Conservation (phyloP, 2,797 vertebrate genomes). For the Rhodeus uyekii region DNA sequence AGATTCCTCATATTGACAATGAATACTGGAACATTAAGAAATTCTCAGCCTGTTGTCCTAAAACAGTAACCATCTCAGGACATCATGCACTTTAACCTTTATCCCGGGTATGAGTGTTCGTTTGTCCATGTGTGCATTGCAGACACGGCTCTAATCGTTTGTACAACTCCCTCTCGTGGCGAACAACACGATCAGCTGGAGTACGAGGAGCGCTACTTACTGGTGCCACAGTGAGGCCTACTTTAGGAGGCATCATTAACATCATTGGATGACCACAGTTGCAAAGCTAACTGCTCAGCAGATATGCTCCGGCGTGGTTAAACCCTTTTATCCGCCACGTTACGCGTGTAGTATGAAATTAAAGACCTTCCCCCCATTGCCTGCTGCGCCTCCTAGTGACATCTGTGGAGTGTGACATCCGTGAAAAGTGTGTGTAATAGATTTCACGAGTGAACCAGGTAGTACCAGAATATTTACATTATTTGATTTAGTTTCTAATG, state of each 20-base stretch:
- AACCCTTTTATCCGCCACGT: background rate
- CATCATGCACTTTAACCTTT: constrained; percentile 57
- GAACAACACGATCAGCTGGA: constrained; percentile 43
- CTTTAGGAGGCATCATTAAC: constrained; percentile 12
- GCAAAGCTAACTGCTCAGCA: background rate
- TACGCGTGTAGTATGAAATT: constrained; percentile 61
- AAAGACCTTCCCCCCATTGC: constrained; percentile 43
- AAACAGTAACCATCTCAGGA: constrained; percentile 62
- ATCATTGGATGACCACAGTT: background rate
- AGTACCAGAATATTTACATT: constrained; percentile 84
- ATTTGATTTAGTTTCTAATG: constrained; percentile 65
- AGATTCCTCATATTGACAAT: constrained; percentile 75
- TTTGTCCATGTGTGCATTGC: constrained; percentile 56
- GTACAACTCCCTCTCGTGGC: constrained; percentile 65
- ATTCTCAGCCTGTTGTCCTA: constrained; percentile 56
- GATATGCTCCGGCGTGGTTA: constrained; percentile 4
- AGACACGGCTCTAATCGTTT: constrained; percentile 63
- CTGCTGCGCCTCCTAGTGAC: constrained; percentile 53
- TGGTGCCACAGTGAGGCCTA: constrained; percentile 27
- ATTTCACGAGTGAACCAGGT: constrained; percentile 69
- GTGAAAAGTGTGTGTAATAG: constrained; percentile 54
- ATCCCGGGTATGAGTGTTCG: constrained; percentile 13
- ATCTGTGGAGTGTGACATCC: constrained; percentile 71
- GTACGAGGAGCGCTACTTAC: constrained; percentile 19
- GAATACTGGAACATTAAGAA: constrained; percentile 78